Evolutionary conservation across 2,797 vertebrate genomes (phyloP), one percentile per base, ranked within the genome.

Genomic region (Manis javanica): DNA sequence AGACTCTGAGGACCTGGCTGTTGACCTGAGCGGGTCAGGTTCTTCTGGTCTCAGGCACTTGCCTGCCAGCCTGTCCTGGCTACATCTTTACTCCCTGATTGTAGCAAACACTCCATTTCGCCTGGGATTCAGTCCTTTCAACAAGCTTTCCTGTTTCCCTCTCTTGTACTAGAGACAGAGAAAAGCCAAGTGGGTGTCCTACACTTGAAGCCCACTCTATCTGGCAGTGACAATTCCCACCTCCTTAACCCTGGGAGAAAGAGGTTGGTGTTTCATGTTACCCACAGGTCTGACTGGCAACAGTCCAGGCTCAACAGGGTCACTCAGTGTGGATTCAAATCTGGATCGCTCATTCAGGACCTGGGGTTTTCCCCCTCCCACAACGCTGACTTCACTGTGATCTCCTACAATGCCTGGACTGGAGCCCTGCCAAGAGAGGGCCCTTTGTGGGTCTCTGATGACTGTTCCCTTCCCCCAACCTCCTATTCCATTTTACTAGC

Each of bases 1-100:
- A 31, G 77, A 71, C 51, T 83, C 55, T 42, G 57, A 72, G 74
- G n/a, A 9, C 77, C 90, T 53, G 37, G 31, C 91, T 51, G 2
- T 57, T 69, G 34, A 21, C 64, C 63, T 87, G 46, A 71, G n/a
- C n/a, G 49, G 55, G 9, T 18, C 31, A n/a, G 7, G 37, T 61
- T 39, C 72, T 0, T 4, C n/a, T 79, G 15, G 0, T 37, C 14
- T n/a, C 34, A 7, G 0, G 37, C 21, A 7, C 31, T 68, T 34
- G n/a, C 29, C 23, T 29, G 15, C 71, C 68, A 19, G 61, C 68
- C 57, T 71, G 18, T 39, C 39, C 31, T 82, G 72, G 46, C 51
- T 24, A 31, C 24, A 53, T 77, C 61, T 88, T 83, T 91, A 57
- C 63, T 95, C 31, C 78, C 16, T n/a, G 55, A 21, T 9, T 37